Percentiles rank a stretch among this genome's conserved stretches.
Evolutionary conservation across 1,140 invertebrate species (phyloP).

Genomic region (Drosophila yakuba): DNA sequence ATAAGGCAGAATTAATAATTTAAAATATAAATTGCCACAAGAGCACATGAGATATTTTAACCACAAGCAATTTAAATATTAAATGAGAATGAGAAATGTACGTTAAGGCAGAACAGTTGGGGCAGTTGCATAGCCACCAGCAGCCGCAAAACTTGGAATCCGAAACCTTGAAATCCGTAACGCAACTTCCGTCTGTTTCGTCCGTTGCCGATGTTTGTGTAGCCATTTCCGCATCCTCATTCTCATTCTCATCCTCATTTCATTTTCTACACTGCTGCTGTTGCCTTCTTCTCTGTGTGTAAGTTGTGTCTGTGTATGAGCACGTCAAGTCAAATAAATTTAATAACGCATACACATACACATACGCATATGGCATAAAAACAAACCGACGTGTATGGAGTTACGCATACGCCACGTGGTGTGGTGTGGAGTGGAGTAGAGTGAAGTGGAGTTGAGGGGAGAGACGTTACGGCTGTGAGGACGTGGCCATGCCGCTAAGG

Average conservation of each 20-base stretch:
- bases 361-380: conserved; percentile 75
- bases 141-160: conserved; percentile 21
- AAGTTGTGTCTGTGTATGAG: conserved; percentile 35
- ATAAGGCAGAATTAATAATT: conserved; percentile 80
- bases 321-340: conserved; percentile 83
- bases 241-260: conserved; percentile 8
- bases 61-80: conserved; percentile 83
- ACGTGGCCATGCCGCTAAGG: conserved; percentile 46
- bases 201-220: conserved; percentile 53
- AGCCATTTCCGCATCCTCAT: conserved; percentile 34
- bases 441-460: no score
- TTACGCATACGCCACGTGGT: conserved; percentile 72
- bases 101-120: conserved; percentile 6
- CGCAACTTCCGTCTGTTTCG: conserved; percentile 19
- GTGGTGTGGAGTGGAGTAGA: no score
- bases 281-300: not conserved
- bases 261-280: not conserved
- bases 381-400: conserved; percentile 46
- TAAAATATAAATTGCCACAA: conserved; percentile 82
- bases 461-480: conserved; percentile 27
- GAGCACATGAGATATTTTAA: conserved; percentile 81
- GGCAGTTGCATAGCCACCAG: conserved; percentile 46
- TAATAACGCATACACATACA: conserved; percentile 81
- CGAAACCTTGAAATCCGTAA: conserved; percentile 9
- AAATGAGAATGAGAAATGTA: conserved; percentile 65